A percentile compares a stretch with the other conserved stretches of the same genome.
phyloP scores from a whole-genome alignment of 1,140 invertebrate species.

The Ips typographus region DNA sequence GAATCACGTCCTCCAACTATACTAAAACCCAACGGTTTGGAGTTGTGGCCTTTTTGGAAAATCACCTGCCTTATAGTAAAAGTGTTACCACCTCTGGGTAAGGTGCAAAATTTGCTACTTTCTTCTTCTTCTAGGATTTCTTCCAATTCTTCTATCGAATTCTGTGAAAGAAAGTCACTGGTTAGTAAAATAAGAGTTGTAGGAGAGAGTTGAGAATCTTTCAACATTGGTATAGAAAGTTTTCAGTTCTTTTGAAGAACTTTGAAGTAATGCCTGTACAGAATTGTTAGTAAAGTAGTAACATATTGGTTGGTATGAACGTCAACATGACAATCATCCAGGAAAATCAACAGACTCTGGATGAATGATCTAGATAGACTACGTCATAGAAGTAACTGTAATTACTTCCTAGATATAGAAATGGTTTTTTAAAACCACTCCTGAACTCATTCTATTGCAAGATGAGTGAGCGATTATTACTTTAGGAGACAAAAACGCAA shows the following conservation, averaged over 20 bases:
- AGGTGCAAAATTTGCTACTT: slow-evolving; percentile 56
- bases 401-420: too few relatives aligned
- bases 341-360: too few relatives aligned
- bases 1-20: slow-evolving; percentile 90
- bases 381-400: too few relatives aligned
- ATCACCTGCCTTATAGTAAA: slow-evolving; percentile 53
- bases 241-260: slow-evolving; percentile 2
- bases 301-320: too few relatives aligned
- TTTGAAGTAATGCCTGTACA: too few relatives aligned
- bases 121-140: slow-evolving; percentile 46
- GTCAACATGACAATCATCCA: too few relatives aligned
- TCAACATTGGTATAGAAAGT: background rate
- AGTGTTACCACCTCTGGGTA: slow-evolving; percentile 52
- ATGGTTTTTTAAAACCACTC: too few relatives aligned
- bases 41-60: slow-evolving; percentile 78
- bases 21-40: slow-evolving; percentile 86
- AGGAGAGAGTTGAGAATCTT: background rate
- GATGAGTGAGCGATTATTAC: too few relatives aligned
- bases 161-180: slow-evolving; percentile 35
- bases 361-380: too few relatives aligned
- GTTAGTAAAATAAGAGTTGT: background rate
- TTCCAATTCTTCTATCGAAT: slow-evolving; percentile 48
- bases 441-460: too few relatives aligned
- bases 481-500: too few relatives aligned
- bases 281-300: too few relatives aligned